phyloP scores from a whole-genome alignment of 1,140 invertebrate genomes.

The Drosophila quadrilineata region DNA sequence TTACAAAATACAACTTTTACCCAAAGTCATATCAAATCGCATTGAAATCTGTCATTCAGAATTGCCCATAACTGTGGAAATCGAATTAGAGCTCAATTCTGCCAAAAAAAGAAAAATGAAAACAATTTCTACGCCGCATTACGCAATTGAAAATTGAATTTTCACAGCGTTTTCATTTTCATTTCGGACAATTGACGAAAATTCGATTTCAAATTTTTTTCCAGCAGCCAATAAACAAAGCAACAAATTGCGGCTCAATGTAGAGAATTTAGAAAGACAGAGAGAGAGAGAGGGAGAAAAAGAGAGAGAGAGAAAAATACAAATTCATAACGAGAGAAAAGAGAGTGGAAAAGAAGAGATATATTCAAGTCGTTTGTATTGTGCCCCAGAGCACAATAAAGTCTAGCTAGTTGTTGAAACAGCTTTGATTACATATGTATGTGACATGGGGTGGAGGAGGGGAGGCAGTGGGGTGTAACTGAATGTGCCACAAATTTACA shows the following conservation, averaged over 20 bases:
- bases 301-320: background rate
- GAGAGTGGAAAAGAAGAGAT: no score
- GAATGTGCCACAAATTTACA: constrained; percentile 71
- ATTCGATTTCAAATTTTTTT: constrained; percentile 71
- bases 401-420: constrained; percentile 15
- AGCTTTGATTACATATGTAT: constrained; percentile 38
- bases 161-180: constrained; percentile 48
- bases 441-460: background rate
- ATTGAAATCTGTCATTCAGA: background rate
- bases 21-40: background rate
- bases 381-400: constrained; percentile 69
- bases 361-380: constrained; percentile 31
- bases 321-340: no score
- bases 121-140: constrained; percentile 71
- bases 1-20: background rate
- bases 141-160: constrained; percentile 75
- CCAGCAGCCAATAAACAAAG: constrained; percentile 40
- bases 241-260: no score
- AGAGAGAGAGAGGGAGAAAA: background rate
- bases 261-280: background rate
- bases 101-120: constrained; percentile 14
- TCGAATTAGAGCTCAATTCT: constrained; percentile 47
- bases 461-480: constrained; percentile 44
- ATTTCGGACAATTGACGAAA: constrained; percentile 47
- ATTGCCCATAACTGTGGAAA: constrained; percentile 52